A percentile compares a stretch with the other conserved stretches of the same genome.
phyloP scores from a whole-genome alignment of 2,888 invertebrate species.

The Morpho deidamia region DNA sequence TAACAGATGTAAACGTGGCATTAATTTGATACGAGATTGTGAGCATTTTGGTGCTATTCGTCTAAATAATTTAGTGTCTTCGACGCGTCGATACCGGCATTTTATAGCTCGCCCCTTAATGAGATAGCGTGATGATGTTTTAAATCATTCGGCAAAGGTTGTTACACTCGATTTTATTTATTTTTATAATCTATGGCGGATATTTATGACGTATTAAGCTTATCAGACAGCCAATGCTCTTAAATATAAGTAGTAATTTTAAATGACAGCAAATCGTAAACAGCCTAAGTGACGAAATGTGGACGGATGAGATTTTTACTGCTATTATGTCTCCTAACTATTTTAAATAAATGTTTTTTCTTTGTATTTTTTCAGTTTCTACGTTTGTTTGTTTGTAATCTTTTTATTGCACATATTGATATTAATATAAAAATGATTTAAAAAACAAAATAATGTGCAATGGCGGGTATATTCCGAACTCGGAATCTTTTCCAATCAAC shows the following conservation, averaged over 20 bases:
- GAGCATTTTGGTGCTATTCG: slow-evolving; percentile 31
- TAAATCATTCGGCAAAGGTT: slow-evolving; percentile 26
- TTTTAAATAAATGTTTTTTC: too few relatives aligned
- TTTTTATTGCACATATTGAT: too few relatives aligned
- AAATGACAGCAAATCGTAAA: background rate
- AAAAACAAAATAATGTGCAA: too few relatives aligned
- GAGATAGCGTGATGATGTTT: slow-evolving; percentile 29
- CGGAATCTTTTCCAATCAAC: too few relatives aligned
- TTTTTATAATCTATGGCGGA: slow-evolving; percentile 6
- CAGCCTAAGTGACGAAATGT: too few relatives aligned
- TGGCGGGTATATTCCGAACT: too few relatives aligned
- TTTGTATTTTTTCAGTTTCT: too few relatives aligned
- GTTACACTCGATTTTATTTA: slow-evolving; percentile 5
- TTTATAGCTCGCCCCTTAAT: slow-evolving; percentile 30
- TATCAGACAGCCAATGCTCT: background rate
- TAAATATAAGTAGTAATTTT: background rate
- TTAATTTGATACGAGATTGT: slow-evolving; percentile 33
- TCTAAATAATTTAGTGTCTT: slow-evolving; percentile 27
- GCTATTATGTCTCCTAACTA: too few relatives aligned
- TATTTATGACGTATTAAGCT: background rate
- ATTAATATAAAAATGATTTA: too few relatives aligned
- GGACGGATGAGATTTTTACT: too few relatives aligned
- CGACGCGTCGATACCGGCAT: slow-evolving; percentile 21
- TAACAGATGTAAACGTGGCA: slow-evolving; percentile 9
- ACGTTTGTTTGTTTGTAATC: too few relatives aligned